Conservation (phyloP, 2,888 invertebrate species). For the Helobdella robusta region DNA sequence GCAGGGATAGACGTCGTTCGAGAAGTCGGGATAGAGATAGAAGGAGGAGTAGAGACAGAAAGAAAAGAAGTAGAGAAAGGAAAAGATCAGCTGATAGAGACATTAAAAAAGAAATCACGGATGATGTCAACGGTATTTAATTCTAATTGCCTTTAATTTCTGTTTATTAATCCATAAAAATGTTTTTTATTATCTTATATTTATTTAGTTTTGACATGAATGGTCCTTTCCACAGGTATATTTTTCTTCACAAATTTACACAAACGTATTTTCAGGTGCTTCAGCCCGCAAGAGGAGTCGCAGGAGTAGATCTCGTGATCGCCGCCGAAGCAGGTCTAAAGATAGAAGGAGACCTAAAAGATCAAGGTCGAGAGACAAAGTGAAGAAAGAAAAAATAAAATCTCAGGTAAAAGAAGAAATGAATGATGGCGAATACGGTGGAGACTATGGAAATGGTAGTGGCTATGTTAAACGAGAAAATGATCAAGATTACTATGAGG, state of each 20-base stretch:
- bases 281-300: constrained; percentile 16
- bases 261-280: constrained; percentile 17
- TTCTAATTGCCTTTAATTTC: too few species aligned
- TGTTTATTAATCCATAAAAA: too few species aligned
- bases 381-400: constrained; percentile 18
- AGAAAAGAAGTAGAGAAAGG: constrained; percentile 26
- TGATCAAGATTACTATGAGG: too few species aligned
- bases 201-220: too few species aligned
- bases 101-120: constrained; percentile 14
- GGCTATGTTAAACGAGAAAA: too few species aligned
- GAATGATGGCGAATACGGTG: constrained; percentile 4
- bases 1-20: constrained; percentile 20
- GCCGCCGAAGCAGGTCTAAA: constrained; percentile 26
- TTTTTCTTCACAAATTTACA: too few species aligned
- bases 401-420: constrained; percentile 17
- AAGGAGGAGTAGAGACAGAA: constrained; percentile 23
- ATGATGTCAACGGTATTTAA: too few species aligned
- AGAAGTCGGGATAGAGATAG: constrained; percentile 29
- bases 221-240: too few species aligned
- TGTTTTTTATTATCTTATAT: too few species aligned
- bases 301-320: constrained; percentile 28
- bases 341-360: constrained; percentile 22
- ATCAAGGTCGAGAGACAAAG: constrained; percentile 12
- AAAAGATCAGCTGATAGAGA: constrained; percentile 21
- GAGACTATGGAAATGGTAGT: background rate